Conservation (phyloP, 2,797 vertebrate species). For the Parotocinclus haroldoi region DNA sequence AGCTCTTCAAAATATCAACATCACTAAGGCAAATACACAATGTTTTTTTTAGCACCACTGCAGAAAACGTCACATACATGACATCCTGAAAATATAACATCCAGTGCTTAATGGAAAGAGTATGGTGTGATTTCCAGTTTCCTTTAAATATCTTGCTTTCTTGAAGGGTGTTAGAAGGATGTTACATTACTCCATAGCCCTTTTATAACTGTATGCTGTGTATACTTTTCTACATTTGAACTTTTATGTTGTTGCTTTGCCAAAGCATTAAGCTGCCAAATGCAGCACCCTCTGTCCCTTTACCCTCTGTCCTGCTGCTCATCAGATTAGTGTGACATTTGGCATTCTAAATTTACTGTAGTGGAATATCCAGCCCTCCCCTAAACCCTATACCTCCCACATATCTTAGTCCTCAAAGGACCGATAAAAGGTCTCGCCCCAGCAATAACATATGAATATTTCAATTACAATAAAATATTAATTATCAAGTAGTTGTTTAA, state of each 20-base stretch:
- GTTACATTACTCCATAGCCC: no score
- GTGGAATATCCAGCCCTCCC: constrained; percentile 55
- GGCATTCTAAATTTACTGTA: constrained; percentile 60
- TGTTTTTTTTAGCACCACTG: no score
- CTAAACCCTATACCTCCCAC: constrained; percentile 50
- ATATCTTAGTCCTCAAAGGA: constrained; percentile 61
- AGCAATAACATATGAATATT: constrained; percentile 85
- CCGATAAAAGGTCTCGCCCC: constrained; percentile 77
- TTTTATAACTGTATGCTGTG: no score
- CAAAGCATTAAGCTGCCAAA: constrained; percentile 15
- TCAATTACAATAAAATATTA: constrained; percentile 86
- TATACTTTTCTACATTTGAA: no score
- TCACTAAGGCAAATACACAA: no score
- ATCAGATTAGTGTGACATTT: constrained; percentile 58
- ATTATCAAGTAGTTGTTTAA: constrained; percentile 57
- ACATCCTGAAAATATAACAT: no score
- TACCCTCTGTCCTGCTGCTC: constrained; percentile 54
- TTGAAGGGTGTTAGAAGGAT: no score
- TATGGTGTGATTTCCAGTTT: no score
- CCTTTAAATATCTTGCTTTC: no score
- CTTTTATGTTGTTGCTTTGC: not conserved
- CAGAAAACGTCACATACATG: no score
- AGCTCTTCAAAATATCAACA: no score
- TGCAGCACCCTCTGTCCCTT: constrained; percentile 53
- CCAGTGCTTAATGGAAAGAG: no score